A percentile compares a stretch with the other conserved stretches of the same genome.
Evolutionary conservation across 2,888 invertebrate genomes (phyloP).

Genomic region (Eumerus sabulonum): DNA sequence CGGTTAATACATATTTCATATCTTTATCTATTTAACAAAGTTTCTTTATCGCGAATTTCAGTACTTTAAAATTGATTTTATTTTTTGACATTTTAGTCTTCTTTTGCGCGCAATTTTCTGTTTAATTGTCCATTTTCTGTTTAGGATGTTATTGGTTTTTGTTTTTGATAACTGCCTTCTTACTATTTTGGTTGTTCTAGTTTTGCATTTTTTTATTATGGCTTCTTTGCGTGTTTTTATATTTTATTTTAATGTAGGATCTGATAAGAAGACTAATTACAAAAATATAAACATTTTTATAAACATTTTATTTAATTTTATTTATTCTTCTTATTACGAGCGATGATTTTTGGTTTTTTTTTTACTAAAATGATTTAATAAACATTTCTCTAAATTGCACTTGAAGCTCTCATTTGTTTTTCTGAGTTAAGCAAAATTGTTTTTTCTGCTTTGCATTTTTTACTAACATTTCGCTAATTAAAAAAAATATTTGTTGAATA

Average conservation of each 20-base stretch:
- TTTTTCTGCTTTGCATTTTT: slow-evolving; percentile 11
- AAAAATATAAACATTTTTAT: slow-evolving; percentile 65
- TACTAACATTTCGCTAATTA: not conserved
- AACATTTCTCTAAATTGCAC: slow-evolving; percentile 51
- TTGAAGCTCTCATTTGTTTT: slow-evolving; percentile 63
- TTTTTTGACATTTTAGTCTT: not conserved
- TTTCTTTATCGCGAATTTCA: slow-evolving; percentile 59
- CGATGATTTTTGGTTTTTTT: slow-evolving; percentile 17
- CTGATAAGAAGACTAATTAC: slow-evolving; percentile 53
- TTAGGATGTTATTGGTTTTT: slow-evolving; percentile 41
- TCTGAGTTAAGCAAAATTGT: slow-evolving; percentile 55
- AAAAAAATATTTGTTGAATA: not conserved
- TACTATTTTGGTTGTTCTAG: slow-evolving; percentile 10
- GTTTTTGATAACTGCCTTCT: slow-evolving; percentile 15
- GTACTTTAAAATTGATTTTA: slow-evolving; percentile 50
- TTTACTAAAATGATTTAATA: slow-evolving; percentile 15
- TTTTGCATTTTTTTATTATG: slow-evolving; percentile 35
- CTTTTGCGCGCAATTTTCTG: slow-evolving; percentile 6
- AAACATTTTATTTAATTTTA: slow-evolving; percentile 22
- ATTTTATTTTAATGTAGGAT: slow-evolving; percentile 27
- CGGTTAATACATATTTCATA: slow-evolving; percentile 10
- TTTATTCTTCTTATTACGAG: slow-evolving; percentile 16
- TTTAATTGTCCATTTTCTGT: slow-evolving; percentile 2
- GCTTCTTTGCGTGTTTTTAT: slow-evolving; percentile 25
- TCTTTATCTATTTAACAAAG: slow-evolving; percentile 56